Conservation (phyloP, 2,888 invertebrate species). For the Acronicta aceris region DNA sequence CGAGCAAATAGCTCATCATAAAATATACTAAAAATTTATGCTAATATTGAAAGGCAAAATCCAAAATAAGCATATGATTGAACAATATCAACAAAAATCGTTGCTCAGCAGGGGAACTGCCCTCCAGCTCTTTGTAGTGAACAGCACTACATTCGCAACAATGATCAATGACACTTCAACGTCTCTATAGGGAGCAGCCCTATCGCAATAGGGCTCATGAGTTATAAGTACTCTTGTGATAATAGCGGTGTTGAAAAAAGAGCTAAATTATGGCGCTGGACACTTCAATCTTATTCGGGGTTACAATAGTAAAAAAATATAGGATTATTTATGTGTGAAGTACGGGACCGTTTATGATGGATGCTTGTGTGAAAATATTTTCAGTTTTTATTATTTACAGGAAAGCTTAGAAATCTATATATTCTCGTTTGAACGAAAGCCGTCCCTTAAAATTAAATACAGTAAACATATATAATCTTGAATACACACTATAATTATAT, state of each 20-base stretch:
- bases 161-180: slow-evolving; percentile 64
- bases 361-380: too few relatives aligned
- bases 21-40: too few relatives aligned
- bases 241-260: slow-evolving; percentile 45
- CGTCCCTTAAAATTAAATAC: too few relatives aligned
- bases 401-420: too few relatives aligned
- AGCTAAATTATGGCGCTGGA: slow-evolving; percentile 13
- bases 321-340: not conserved
- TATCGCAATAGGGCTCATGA: slow-evolving; percentile 50
- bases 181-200: slow-evolving; percentile 47
- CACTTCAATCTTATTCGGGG: slow-evolving; percentile 3
- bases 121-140: slow-evolving; percentile 60
- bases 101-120: slow-evolving; percentile 36
- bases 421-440: too few relatives aligned
- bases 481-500: too few relatives aligned
- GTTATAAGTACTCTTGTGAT: slow-evolving; percentile 51
- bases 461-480: too few relatives aligned
- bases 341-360: too few relatives aligned
- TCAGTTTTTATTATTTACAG: too few relatives aligned
- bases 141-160: slow-evolving; percentile 68
- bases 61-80: slow-evolving; percentile 19
- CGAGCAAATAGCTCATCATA: too few relatives aligned
- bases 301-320: not conserved
- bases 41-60: too few relatives aligned
- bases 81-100: slow-evolving; percentile 31